phyloP scores from a whole-genome alignment of 2,113 vertebrate genomes.

The Leptosomus discolor region DNA sequence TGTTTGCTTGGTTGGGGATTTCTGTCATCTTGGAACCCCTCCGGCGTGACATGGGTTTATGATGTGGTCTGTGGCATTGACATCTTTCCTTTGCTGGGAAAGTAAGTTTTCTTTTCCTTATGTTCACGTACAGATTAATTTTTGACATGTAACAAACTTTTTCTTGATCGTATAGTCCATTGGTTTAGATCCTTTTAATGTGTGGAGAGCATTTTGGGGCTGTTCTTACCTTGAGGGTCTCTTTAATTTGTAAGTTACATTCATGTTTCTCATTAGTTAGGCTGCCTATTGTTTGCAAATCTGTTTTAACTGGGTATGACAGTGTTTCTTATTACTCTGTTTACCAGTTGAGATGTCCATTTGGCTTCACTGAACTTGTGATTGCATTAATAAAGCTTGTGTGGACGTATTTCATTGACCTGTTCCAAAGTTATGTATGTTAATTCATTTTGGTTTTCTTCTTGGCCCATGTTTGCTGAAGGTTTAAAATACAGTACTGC shows the following conservation, averaged over 20 bases:
- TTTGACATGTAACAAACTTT: neutral
- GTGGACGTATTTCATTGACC: neutral
- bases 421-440: neutral
- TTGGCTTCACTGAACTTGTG: conserved; percentile 36
- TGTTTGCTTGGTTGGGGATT: conserved; percentile 21
- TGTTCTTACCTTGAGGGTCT: neutral
- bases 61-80: neutral
- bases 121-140: neutral
- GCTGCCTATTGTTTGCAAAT: conserved; percentile 41
- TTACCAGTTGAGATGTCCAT: conserved; percentile 34
- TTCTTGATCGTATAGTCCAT: neutral
- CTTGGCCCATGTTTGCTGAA: neutral
- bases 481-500: neutral
- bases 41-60: neutral
- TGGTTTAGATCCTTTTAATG: neutral
- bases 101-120: neutral
- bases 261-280: conserved; percentile 41
- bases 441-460: neutral
- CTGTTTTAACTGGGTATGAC: conserved; percentile 28
- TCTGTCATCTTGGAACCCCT: conserved; percentile 10
- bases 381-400: conserved; percentile 14
- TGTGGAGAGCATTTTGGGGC: neutral
- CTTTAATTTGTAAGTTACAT: neutral
- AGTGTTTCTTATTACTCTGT: conserved; percentile 50
- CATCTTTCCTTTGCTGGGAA: neutral